Evolutionary conservation across 2,113 vertebrate genomes (phyloP), one percentile per base, ranked within the genome.

Genomic region (Ceuthmochares aereus): DNA sequence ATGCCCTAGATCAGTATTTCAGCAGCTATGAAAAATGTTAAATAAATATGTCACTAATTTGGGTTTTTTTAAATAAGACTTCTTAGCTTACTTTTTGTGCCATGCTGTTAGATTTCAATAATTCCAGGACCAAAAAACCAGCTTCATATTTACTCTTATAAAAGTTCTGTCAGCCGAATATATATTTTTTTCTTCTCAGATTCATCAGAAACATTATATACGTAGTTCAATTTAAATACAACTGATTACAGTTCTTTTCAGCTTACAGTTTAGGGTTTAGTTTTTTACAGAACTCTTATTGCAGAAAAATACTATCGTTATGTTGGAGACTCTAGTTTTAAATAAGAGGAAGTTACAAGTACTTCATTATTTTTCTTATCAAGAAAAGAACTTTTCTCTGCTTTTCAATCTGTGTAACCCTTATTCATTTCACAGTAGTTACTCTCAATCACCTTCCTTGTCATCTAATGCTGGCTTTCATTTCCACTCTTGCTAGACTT

Each of bases 11-110:
- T 97, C 87, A 92, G 54, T 88, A 69, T 95, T 95, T 95, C 92
- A 95, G 49, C 59, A 78, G 69, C 56, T 87, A 84, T 70, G 79
- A 94, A 94, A 95, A 96, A 91, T 95, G 96, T 91, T 95, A 90
- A 90, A 90, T 81, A 93, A 97, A 87, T 96, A 84, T 95, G 59
- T 75, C 37, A 25, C 37, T 95, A 19, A 92, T 89, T 95, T 94
- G 40, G 40, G 40, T 40, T 40, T 40, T 49, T 94, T 91, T 42
- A 12, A 95, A 62, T 88, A 90, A 91, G 25, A 34, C 21, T 64
- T 89, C 81, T 91, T 59, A 72, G 34, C 37, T 96, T 97, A 49
- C 73, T 75, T 89, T 85, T 76, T 89, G 6, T 82, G 27, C 66
- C 60, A n/a, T 85, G 40, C n/a, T 73, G 32, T 69, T 95, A 85